Evolutionary conservation across 1,140 invertebrate genomes (phyloP).

Genomic region (Pogonomyrmex barbatus): DNA sequence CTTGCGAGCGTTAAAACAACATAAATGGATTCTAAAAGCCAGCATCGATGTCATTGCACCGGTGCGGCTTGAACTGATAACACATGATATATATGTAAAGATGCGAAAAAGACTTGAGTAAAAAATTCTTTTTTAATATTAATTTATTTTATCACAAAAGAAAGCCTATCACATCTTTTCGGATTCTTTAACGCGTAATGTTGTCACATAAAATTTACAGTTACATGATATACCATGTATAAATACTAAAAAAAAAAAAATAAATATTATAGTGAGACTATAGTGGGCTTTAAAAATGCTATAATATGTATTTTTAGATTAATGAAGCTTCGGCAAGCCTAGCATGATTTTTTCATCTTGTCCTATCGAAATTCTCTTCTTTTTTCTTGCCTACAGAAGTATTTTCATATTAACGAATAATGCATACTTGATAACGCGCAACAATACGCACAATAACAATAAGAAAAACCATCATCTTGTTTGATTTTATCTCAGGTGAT

Average conservation of each 20-base stretch:
- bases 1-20: slow-evolving; percentile 26
- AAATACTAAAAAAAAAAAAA: too few species aligned
- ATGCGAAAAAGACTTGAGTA: not conserved
- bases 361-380: not conserved
- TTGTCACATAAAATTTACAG: not conserved
- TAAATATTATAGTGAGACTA: too few species aligned
- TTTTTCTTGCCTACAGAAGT: not conserved
- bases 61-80: not conserved
- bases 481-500: not conserved
- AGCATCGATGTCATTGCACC: not conserved
- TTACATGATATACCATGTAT: not conserved
- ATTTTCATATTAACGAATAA: not conserved
- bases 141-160: not conserved
- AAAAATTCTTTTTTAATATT: not conserved
- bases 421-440: slow-evolving; percentile 25
- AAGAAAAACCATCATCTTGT: not conserved
- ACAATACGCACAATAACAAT: not conserved
- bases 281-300: too few species aligned
- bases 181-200: not conserved
- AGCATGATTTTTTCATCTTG: not conserved
- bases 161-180: not conserved
- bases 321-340: not conserved
- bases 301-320: not conserved
- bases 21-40: slow-evolving; percentile 9
- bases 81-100: not conserved